Conservation (phyloP, 53 echinoderm and acorn worm species). For the Actinopyga echinites region DNA sequence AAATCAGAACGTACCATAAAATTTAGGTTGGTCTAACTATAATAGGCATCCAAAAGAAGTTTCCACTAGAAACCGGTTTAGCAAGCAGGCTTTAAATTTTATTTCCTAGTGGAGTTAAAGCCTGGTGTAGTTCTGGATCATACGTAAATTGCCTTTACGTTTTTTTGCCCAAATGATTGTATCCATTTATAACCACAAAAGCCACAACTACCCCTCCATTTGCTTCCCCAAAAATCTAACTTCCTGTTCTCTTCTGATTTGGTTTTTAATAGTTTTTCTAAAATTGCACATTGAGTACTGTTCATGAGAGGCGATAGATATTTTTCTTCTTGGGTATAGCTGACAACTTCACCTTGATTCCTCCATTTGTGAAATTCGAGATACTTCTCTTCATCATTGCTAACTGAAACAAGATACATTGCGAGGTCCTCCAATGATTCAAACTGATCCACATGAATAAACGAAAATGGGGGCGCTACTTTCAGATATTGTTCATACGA, state of each 20-base stretch:
- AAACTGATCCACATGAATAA: constrained; percentile 17
- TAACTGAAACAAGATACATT: background rate
- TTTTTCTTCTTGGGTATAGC: constrained; percentile 7
- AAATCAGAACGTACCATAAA: too few relatives aligned
- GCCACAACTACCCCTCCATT: background rate
- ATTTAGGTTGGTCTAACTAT: too few relatives aligned
- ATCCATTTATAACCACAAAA: constrained; percentile 20
- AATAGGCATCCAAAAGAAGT: too few relatives aligned
- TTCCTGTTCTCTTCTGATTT: background rate
- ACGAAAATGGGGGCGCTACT: constrained; percentile 6
- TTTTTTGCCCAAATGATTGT: constrained; percentile 13
- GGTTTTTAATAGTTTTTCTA: background rate
- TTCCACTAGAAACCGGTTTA: too few relatives aligned
- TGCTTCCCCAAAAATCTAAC: background rate
- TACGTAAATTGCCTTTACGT: too few relatives aligned
- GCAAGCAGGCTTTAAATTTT: too few relatives aligned
- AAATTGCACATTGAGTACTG: background rate
- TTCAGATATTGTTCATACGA: background rate
- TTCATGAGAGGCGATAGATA: background rate
- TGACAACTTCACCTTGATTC: background rate
- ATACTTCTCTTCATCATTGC: background rate
- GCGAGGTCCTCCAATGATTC: constrained; percentile 1
- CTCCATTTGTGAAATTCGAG: background rate
- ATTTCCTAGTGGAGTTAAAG: too few relatives aligned
- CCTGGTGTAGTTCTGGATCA: too few relatives aligned